Base-by-base conservation (phyloP, 2,888 invertebrate species). In the Sesamia inferens region DNA sequence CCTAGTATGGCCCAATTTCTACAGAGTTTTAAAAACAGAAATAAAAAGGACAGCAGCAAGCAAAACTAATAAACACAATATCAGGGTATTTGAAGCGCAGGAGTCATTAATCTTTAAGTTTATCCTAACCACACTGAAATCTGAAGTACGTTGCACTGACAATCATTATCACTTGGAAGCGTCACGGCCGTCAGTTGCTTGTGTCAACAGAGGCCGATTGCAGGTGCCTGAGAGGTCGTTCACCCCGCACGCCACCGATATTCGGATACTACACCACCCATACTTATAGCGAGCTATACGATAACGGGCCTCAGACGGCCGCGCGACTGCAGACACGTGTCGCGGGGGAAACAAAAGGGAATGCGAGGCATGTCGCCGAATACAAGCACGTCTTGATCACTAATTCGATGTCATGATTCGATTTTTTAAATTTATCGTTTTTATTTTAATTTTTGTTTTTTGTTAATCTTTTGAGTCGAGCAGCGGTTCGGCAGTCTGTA, bases 151-250 rank as follows among this genome's bases (percentile, higher is more conserved):
- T 91, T 92, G 91, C 90, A 92, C 91, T 90, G 90, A 89, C 89
- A 90, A 88, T 93, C 90, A 95, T 94, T 95, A 95, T 95, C 94
- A 94, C 92, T 93, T 90, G 87, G 90, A 90, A 89, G 87, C 92
- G 92, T 93, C 92, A 92, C 91, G 87, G 87, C 86, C 88, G 85
- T 85, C 88, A 88, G 92, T 92, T 92, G 90, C 90, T 93, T 94
- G 89, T 94, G 94, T 95, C 94, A 95, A 95, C 93, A 94, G 90
- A 90, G 91, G 68, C 91, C 93, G 94, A 94, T 93, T 94, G 95
- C 95, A 95, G 95, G 96, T 95, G 93, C 92, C 93, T 92, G 87
- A 84, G 85, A 90, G 95, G 93, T 94, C 94, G 80, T 94, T 95
- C 92, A 95, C 93, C 95, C 91, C 92, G 90, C 86, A 89, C 90